Percentiles rank a stretch among this genome's conserved stretches.
Evolutionary conservation across 2,888 invertebrate species (phyloP).

Genomic region (Gasteruption jaculator): DNA sequence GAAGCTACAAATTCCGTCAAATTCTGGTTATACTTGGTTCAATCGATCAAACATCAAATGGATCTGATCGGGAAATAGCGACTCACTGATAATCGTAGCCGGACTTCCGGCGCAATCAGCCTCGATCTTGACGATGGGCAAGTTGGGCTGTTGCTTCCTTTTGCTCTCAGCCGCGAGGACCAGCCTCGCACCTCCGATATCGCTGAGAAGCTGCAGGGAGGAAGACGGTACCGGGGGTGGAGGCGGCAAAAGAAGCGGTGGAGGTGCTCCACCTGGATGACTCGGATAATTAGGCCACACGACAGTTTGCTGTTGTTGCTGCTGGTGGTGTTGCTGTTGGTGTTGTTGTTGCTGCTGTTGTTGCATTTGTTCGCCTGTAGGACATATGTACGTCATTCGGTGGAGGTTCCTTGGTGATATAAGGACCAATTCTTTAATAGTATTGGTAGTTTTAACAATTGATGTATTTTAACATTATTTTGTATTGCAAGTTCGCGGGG

Average conservation of each 20-base stretch:
- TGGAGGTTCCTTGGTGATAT: too few species aligned
- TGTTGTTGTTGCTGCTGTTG: too few species aligned
- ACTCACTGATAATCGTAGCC: slow-evolving; percentile 44
- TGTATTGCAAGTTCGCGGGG: too few species aligned
- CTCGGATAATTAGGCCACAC: slow-evolving; percentile 69
- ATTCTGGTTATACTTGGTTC: neutral
- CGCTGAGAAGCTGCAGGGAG: slow-evolving; percentile 60
- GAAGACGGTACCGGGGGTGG: slow-evolving; percentile 62
- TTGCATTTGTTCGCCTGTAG: too few species aligned
- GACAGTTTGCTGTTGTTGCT: slow-evolving; percentile 68
- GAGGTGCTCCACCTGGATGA: slow-evolving; percentile 49
- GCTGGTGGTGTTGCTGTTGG: too few species aligned
- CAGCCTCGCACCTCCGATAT: slow-evolving; percentile 58
- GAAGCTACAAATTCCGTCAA: slow-evolving; percentile 31
- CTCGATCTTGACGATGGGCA: slow-evolving; percentile 68
- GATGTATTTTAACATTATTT: too few species aligned
- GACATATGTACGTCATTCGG: too few species aligned
- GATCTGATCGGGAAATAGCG: neutral
- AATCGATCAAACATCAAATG: neutral
- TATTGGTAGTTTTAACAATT: too few species aligned
- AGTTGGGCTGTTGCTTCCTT: slow-evolving; percentile 57
- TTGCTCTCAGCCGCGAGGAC: slow-evolving; percentile 59
- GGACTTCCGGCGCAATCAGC: slow-evolving; percentile 55
- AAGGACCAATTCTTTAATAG: too few species aligned
- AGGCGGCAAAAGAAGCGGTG: slow-evolving; percentile 54